Evolutionary conservation across 2,113 vertebrate species (phyloP), one percentile per base, ranked within the genome.

Genomic region (Neogale vison): DNA sequence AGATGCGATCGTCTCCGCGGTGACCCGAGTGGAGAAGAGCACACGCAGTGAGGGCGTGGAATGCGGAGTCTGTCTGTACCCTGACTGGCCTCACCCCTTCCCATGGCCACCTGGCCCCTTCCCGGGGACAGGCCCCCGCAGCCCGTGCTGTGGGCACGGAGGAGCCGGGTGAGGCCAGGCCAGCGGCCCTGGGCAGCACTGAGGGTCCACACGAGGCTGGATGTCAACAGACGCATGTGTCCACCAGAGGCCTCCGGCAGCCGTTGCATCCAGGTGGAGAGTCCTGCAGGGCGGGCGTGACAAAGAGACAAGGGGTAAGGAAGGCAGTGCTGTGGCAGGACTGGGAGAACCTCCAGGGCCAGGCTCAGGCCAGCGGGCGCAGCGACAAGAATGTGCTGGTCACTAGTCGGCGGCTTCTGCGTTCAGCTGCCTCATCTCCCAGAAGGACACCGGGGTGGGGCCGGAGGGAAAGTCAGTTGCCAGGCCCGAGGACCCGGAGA

Each of bases 241-340:
- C n/a, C 61, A n/a, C 74, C 1, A 21, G 29, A 7, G 21, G 39
- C 67, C 81, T 36, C 39, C 31, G 20, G 47, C 42, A 39, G 86
- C 34, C 45, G 67, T 21, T 6, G 24, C 18, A 24, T 59, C 39
- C 47, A 31, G 77, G 31, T 12, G 4, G 31, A 24, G 34, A 1
- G 23, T 29, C 26, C 29, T 36, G n/a, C 6, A 5, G 34, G 9
- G 26, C 4, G 4, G 24, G 11, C 0, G 1, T 6, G 31, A 59
- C 67, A 29, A 20, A 42, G 34, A 69, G 34, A 76, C 2, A 3
- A 59, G 42, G 18, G n/a, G 12, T 50, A 12, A 63, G 29, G 29
- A 88, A 34, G 29, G 69, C 21, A 42, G n/a, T 8, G 14, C 57
- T 7, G 2, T 15, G 17, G 24, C 29, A 72, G 67, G 34, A 83